Conservation (phyloP, 2,888 invertebrate genomes). For the Pristionchus mayeri region DNA sequence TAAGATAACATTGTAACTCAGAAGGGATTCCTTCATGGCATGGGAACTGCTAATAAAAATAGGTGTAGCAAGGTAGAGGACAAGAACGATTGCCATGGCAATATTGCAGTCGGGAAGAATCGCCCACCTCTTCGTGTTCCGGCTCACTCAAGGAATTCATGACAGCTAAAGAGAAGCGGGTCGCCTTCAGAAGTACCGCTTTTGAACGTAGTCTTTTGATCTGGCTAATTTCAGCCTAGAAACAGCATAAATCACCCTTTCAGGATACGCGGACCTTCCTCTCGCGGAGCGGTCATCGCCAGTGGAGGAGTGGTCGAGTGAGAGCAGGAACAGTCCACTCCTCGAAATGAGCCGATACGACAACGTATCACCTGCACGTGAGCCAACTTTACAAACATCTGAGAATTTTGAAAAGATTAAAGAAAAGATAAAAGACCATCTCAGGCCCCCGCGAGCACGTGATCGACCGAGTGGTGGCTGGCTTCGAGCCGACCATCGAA, state of each 20-base stretch:
- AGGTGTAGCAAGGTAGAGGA: too few relatives aligned
- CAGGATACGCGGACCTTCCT: slow-evolving; percentile 49
- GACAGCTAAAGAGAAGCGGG: slow-evolving; percentile 38
- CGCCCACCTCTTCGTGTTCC: slow-evolving; percentile 35
- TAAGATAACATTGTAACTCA: too few relatives aligned
- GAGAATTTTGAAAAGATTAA: background rate
- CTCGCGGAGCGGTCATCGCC: slow-evolving; percentile 62
- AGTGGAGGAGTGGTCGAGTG: slow-evolving; percentile 67
- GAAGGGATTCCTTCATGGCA: too few relatives aligned
- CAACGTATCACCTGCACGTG: slow-evolving; percentile 64
- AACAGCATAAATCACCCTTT: background rate
- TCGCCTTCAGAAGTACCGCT: slow-evolving; percentile 39
- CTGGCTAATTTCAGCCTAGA: background rate
- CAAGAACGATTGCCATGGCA: too few relatives aligned
- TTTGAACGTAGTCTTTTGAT: slow-evolving; percentile 22
- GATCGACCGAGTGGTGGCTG: slow-evolving; percentile 46
- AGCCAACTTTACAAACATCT: background rate
- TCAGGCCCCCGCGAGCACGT: slow-evolving; percentile 50
- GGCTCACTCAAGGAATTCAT: slow-evolving; percentile 32
- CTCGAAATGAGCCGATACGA: slow-evolving; percentile 72
- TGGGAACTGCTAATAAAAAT: too few relatives aligned
- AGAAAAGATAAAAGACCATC: background rate
- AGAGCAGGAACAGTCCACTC: slow-evolving; percentile 61
- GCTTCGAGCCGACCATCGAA: slow-evolving; percentile 40
- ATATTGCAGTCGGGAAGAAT: slow-evolving; percentile 37